Percentiles rank a stretch among this genome's conserved stretches.
Conservation (phyloP, 2,797 vertebrate genomes). For the Pseudochirops cupreus region DNA sequence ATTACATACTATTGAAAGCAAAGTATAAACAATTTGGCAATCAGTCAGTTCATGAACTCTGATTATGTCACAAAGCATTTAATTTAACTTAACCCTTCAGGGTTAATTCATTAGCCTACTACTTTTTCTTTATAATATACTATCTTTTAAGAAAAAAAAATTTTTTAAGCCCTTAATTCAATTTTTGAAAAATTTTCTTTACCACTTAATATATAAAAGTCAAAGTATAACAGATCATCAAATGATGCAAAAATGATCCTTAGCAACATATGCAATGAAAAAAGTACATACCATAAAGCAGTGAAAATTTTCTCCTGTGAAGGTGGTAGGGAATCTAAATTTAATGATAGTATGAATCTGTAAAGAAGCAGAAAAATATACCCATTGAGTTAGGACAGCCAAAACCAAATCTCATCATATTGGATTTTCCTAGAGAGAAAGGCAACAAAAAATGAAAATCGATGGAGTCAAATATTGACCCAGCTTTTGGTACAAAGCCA, state of each 20-base stretch:
- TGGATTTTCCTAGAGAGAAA: neutral
- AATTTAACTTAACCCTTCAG: neutral
- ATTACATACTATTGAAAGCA: neutral
- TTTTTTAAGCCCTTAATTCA: slow-evolving; percentile 20
- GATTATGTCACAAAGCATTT: neutral
- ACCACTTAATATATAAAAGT: neutral
- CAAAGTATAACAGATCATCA: neutral
- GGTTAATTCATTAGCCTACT: neutral
- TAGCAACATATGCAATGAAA: slow-evolving; percentile 17
- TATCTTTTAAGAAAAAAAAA: neutral
- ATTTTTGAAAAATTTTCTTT: neutral
- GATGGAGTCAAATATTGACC: neutral
- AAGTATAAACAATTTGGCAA: neutral
- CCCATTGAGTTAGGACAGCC: neutral
- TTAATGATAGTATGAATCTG: slow-evolving; percentile 93
- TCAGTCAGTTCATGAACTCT: neutral
- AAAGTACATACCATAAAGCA: slow-evolving; percentile 90
- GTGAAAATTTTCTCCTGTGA: slow-evolving; percentile 91
- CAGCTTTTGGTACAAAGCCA: neutral
- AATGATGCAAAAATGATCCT: slow-evolving; percentile 35
- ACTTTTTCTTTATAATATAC: neutral
- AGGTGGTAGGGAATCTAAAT: slow-evolving; percentile 85
- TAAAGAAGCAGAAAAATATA: slow-evolving; percentile 41
- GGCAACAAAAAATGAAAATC: neutral
- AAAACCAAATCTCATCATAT: neutral